Conservation (phyloP, 2,888 invertebrate species). For the Mythimna loreyi region DNA sequence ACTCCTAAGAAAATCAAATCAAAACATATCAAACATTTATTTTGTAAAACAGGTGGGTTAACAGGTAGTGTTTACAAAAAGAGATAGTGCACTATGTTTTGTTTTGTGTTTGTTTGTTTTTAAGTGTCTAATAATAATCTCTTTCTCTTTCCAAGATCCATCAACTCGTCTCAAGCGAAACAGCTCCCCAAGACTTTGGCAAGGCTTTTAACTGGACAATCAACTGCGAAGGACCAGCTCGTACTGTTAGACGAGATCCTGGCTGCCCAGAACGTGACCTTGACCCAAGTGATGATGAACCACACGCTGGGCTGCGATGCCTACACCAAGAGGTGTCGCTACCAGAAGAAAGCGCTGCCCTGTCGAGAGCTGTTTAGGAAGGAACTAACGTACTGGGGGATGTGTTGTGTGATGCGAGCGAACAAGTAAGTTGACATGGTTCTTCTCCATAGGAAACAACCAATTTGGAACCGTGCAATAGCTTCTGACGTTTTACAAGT, state of each 20-base stretch:
- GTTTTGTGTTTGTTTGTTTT: no score
- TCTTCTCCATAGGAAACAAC: no score
- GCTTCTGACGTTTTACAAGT: no score
- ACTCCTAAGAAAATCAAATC: no score
- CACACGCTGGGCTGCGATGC: conserved; percentile 72
- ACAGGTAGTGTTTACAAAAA: no score
- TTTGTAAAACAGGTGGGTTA: no score
- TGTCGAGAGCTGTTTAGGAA: conserved; percentile 76
- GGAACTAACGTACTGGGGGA: conserved; percentile 75
- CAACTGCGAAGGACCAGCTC: conserved; percentile 64
- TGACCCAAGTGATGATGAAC: conserved; percentile 71
- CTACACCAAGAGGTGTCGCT: conserved; percentile 74
- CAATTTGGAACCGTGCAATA: no score
- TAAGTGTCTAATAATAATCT: background rate
- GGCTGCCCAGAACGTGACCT: conserved; percentile 65
- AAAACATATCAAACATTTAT: no score
- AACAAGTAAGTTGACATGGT: conserved; percentile 70
- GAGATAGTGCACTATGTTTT: no score
- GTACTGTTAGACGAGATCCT: conserved; percentile 71
- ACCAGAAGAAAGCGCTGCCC: conserved; percentile 69
- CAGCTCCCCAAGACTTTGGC: conserved; percentile 67
- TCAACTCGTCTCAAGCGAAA: conserved; percentile 51
- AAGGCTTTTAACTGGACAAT: conserved; percentile 70
- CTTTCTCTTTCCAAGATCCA: conserved; percentile 52
- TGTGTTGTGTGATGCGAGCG: conserved; percentile 79